phyloP scores from a whole-genome alignment of 2,113 vertebrate species.

The Halichoeres trimaculatus region DNA sequence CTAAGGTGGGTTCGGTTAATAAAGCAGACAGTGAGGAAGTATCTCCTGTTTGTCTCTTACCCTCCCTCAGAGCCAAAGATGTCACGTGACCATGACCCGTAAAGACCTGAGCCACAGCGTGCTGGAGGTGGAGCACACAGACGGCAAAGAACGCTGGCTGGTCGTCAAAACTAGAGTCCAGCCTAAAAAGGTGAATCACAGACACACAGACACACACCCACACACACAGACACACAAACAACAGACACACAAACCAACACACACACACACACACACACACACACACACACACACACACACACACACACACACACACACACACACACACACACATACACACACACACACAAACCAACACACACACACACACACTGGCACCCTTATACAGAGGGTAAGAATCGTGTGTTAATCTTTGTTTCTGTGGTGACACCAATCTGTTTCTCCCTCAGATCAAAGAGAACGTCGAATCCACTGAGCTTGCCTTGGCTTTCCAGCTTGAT shows the following conservation, averaged over 20 bases:
- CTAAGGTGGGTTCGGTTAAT: no score
- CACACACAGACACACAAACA: no score
- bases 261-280: no score
- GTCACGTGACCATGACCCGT: conserved; percentile 78
- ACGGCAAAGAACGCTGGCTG: conserved; percentile 82
- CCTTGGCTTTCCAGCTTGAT: conserved; percentile 82
- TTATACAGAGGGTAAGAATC: no score
- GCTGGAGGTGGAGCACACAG: conserved; percentile 82
- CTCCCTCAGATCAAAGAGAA: conserved; percentile 80
- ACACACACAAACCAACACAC: no score
- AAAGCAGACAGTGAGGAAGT: neutral
- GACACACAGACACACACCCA: neutral
- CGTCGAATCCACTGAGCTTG: conserved; percentile 82
- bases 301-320: no score
- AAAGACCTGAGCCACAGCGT: conserved; percentile 81
- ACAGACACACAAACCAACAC: no score
- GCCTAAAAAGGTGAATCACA: conserved; percentile 75
- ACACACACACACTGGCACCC: no score
- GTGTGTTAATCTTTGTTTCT: neutral
- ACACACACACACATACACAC: no score
- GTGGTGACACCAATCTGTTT: neutral
- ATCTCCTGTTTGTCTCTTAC: neutral
- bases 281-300: no score
- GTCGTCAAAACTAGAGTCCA: conserved; percentile 80
- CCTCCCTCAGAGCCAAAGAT: conserved; percentile 73